Evolutionary conservation across 2,113 vertebrate genomes (phyloP), one percentile per base, ranked within the genome.

Genomic region (Cynopterus brachyotis): DNA sequence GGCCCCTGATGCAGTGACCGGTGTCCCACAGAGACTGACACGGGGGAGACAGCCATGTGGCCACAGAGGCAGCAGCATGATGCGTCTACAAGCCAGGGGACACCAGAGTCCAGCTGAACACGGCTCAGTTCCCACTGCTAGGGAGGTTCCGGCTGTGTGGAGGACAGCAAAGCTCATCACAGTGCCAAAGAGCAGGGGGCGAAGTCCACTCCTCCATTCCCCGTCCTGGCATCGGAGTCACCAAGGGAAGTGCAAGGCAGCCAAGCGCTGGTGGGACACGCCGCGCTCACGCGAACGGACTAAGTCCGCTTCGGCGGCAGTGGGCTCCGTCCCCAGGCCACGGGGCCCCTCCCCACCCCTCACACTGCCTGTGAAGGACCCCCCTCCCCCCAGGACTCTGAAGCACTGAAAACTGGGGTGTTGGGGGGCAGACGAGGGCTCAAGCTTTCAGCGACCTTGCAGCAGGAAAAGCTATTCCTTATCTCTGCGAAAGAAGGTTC

Each of bases 1-100:
- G 10, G 28, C 26, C 60, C 75, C 60, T 7, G 19, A 67, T 67
- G 47, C 60, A 67, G 9, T 24, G 60, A 67, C 60, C 19, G n/a
- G 60, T 90, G 75, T 67, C 47, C 88, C 76, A 50, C 5, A 30
- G 50, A 55, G 88, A 90, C 45, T 24, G n/a, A 67, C 47, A 67
- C 45, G 16, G 20, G 28, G 59, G 59, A 62, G 3, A 20, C 0
- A 28, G 40, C 24, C 59, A 1, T 15, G 40, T n/a, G 42, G n/a
- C 60, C 16, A 32, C 79, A 64, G 73, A 89, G n/a, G 28, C 59
- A 64, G 75, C 1, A 4, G n/a, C 3, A 9, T 19, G 45, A 37
- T 9, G 11, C 26, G 0, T 2, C 30, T 28, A 53, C 26, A 50
- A 64, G 45, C 26, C 59, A 17, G 12, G 3, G 24, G 5, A 47